Base-by-base conservation (phyloP, 2,888 invertebrate genomes). In the Phania funesta region DNA sequence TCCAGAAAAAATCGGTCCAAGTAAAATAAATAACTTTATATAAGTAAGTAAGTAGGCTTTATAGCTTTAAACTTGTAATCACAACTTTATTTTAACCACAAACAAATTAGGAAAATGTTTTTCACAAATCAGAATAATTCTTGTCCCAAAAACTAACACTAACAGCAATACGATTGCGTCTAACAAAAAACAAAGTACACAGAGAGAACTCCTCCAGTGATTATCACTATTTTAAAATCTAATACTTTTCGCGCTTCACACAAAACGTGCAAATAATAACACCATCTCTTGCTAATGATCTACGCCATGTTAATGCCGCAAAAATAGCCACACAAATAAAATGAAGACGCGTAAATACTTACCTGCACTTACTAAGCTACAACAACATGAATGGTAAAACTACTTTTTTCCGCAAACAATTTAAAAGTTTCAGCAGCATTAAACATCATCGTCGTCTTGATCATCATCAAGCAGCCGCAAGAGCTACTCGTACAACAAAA, bases 221-320 rank as follows among this genome's bases (percentile, higher is more conserved):
- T 81, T 74, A 81, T 81, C 77, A 62, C 64, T 54, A 18, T 64
- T 64, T 73, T 64, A 58, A 74, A 77, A 81, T 81, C 81, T 81
- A 81, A 81, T 54, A 77, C 73, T 81, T 11, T 73, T 67, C 56
- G 44, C 52, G 73, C 80, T 83, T 89, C 89, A 87, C 89, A 89
- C 89, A 89, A 89, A 89, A 87, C 89, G 89, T 89, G 89, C 89
- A 89, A 89, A 89, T 89, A 89, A 89, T 89, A 89, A 88, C 89
- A 89, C 89, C 89, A 89, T 89, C 89, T 89, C 84, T 68, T 87
- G 84, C 86, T 87, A 89, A 89, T 89, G 89, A 89, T 89, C 89
- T 87, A 73, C 84, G 83, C 84, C 84, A 84, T 84, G 84, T 83
- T 84, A 83, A 81, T 77, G 68, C 52, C 22, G 35, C 29, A 56